Percentiles rank a stretch among this genome's conserved stretches.
phyloP scores from a whole-genome alignment of 2,797 vertebrate species.

The Sciurus vulgaris region DNA sequence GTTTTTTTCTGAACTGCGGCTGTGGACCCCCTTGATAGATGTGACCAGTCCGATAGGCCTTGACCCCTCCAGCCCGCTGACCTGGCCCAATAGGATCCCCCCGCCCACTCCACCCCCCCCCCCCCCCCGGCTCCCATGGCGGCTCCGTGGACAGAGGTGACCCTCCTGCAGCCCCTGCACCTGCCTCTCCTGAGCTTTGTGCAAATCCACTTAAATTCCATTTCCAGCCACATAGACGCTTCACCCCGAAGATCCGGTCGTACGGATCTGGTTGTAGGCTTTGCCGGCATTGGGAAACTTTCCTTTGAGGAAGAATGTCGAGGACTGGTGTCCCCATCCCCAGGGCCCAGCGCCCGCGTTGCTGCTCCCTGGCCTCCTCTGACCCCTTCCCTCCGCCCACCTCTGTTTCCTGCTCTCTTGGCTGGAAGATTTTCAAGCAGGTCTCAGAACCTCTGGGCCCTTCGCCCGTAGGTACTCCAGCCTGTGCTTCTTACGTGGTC shows the following conservation, averaged over 20 bases:
- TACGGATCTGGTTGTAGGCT: background rate
- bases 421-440: background rate
- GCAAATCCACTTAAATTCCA: background rate
- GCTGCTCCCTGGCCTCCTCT: background rate
- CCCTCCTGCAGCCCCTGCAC: background rate
- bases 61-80: background rate
- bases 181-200: background rate
- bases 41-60: background rate
- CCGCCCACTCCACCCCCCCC: no score
- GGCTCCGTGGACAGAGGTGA: background rate
- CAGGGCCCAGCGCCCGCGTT: background rate
- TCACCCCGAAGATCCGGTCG: background rate
- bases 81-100: no score
- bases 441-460: background rate
- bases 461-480: background rate
- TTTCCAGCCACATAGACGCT: background rate
- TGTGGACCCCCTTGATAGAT: background rate
- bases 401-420: background rate
- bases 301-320: background rate
- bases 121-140: no score
- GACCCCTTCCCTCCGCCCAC: background rate
- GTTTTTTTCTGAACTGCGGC: background rate
- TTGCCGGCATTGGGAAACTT: background rate
- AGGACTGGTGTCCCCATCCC: background rate
- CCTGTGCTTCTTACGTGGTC: background rate